Percentiles rank a stretch among this genome's conserved stretches.
Conservation (phyloP, 2,888 invertebrate species). For the Netelia fuscicornis region DNA sequence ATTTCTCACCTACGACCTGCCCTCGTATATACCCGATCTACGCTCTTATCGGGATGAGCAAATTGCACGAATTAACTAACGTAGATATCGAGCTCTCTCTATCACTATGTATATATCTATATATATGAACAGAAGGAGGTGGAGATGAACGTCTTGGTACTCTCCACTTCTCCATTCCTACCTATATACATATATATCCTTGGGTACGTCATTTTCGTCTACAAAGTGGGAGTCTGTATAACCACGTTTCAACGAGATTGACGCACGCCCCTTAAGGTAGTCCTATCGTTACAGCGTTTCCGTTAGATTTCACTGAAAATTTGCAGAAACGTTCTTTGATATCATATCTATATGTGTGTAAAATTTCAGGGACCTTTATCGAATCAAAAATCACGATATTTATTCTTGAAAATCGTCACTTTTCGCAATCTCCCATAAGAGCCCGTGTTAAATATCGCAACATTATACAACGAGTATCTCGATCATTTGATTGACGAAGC, state of each 20-base stretch:
- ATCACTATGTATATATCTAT: neutral
- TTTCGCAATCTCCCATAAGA: too few species aligned
- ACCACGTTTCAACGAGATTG: slow-evolving; percentile 53
- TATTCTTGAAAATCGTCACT: too few species aligned
- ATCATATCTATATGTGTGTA: too few species aligned
- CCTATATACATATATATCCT: slow-evolving; percentile 2
- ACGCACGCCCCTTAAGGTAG: slow-evolving; percentile 41
- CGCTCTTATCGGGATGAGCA: slow-evolving; percentile 65
- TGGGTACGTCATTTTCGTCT: slow-evolving; percentile 17
- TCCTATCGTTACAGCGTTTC: neutral
- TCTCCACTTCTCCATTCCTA: slow-evolving; percentile 20
- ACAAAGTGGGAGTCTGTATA: slow-evolving; percentile 48
- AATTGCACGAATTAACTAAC: slow-evolving; percentile 66
- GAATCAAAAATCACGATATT: too few species aligned
- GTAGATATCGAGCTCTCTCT: slow-evolving; percentile 53
- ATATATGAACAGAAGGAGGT: neutral
- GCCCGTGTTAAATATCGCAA: too few species aligned
- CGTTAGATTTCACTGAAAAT: too few species aligned
- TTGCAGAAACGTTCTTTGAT: too few species aligned
- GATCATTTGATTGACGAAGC: too few species aligned
- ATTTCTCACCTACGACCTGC: slow-evolving; percentile 67
- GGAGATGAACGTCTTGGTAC: slow-evolving; percentile 39
- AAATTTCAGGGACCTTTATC: too few species aligned
- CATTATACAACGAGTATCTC: too few species aligned
- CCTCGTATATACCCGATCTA: slow-evolving; percentile 47